Evolutionary conservation across 2,888 invertebrate species (phyloP), one percentile per base, ranked within the genome.

Genomic region (Acholoe squamosa): DNA sequence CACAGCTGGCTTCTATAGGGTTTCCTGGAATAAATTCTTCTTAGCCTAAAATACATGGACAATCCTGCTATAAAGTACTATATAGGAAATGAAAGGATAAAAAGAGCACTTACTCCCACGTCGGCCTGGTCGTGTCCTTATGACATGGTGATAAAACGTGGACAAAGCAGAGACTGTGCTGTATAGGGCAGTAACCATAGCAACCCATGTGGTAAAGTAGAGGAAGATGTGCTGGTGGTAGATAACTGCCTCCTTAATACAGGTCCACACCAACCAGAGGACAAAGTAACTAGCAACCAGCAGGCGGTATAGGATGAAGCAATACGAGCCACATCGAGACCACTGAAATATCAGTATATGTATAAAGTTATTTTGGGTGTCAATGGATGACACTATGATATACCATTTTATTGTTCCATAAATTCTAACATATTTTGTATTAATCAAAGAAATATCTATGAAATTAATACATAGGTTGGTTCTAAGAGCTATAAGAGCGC

Each of bases 251-350:
- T 89, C 89, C 51, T 61, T 67, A 34, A 89, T 43, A 31, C 31
- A 71, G 7, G 89, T 89, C 89, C 89, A 89, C 10, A 89, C 43
- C 12, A 89, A 31, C 89, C 89, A 89, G 34, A 89, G n/a, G 51
- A 67, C n/a, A 51, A 89, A 89, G 89, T 89, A 89, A 43, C 25
- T 28, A n/a, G 67, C 71, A 16, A 89, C 71, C 61, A 61, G 61
- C 10, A 71, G 67, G 43, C 89, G 54, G 76, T 89, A 89, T 14
- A 89, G 61, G 33, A 89, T 31, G 71, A 89, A 89, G 5, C 31
- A n/a, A 25, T 43, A 31, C 0, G 71, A 43, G 7, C 67, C 67
- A 22, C 61, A 71, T 52, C 76, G 43, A 7, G 89, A 43, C 89
- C 89, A 89, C 89, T 89, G 89, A 5, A 22, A 61, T n/a, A n/a